Conservation (phyloP, 2,797 vertebrate species). For the Epinephelus awoara region DNA sequence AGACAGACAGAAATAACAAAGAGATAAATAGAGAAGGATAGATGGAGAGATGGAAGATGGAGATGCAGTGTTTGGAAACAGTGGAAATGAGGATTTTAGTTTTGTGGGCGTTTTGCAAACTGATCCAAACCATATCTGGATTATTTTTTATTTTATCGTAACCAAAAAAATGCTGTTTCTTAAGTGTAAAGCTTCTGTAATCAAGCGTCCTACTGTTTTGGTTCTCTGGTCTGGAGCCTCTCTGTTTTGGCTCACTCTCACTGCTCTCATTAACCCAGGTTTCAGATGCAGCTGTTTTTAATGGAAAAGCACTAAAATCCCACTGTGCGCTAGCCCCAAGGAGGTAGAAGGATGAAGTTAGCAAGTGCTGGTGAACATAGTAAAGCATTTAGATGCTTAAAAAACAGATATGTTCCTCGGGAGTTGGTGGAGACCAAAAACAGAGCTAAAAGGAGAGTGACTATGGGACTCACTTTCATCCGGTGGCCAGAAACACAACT, state of each 20-base stretch:
- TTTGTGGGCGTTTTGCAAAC: not conserved
- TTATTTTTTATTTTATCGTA: not conserved
- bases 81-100: not conserved
- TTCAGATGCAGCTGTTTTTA: not conserved
- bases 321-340: not conserved
- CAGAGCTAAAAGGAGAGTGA: not conserved
- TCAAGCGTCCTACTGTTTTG: not conserved
- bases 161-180: not conserved
- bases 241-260: too few relatives aligned
- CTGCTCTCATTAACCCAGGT: not conserved
- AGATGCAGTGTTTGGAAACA: slow-evolving; percentile 1
- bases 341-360: not conserved
- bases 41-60: not conserved
- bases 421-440: not conserved
- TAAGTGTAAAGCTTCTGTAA: not conserved
- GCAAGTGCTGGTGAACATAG: not conserved
- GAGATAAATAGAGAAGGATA: slow-evolving; percentile 23
- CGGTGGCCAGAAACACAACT: not conserved
- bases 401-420: not conserved
- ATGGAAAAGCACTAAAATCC: not conserved
- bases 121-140: not conserved
- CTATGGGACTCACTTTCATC: not conserved
- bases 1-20: slow-evolving; percentile 33
- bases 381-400: not conserved
- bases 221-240: not conserved